Evolutionary conservation across 92 coral and sea anemone genomes (phyloP).

Genomic region (Porites cylindrica): DNA sequence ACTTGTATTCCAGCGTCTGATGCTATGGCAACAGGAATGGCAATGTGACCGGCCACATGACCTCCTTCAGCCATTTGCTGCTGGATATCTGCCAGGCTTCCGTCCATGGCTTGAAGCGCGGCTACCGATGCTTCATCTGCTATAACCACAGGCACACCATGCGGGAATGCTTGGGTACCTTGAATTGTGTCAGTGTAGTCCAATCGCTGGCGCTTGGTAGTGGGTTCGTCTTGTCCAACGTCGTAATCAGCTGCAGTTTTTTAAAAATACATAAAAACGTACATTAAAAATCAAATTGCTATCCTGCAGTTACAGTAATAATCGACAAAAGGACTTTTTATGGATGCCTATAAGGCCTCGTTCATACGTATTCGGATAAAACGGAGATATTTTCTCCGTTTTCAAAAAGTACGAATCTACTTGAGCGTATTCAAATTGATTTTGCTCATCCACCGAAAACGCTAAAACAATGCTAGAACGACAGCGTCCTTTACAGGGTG

Average conservation of each 20-base stretch:
- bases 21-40: conserved; percentile 99
- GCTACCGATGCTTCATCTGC: conserved; percentile 99
- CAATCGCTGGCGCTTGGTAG: conserved; percentile 92
- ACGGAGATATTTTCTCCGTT: no score
- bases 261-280: neutral
- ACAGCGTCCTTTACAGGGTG: no score
- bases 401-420: no score
- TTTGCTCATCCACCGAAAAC: no score
- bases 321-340: no score
- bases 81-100: conserved; percentile 89
- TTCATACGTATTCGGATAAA: no score
- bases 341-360: no score
- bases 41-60: conserved; percentile 86
- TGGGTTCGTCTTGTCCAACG: conserved; percentile 85
- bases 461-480: no score
- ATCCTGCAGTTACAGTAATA: no score
- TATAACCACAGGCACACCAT: conserved; percentile 90
- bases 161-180: conserved; percentile 90
- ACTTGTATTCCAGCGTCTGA: conserved; percentile 95
- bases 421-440: no score
- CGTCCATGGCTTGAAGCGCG: conserved; percentile 97
- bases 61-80: conserved; percentile 95
- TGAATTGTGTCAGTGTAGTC: conserved; percentile 85
- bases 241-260: conserved; percentile 60
- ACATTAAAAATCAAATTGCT: neutral